Evolutionary conservation across 2,888 invertebrate genomes (phyloP).

Genomic region (Rosalia funebris): DNA sequence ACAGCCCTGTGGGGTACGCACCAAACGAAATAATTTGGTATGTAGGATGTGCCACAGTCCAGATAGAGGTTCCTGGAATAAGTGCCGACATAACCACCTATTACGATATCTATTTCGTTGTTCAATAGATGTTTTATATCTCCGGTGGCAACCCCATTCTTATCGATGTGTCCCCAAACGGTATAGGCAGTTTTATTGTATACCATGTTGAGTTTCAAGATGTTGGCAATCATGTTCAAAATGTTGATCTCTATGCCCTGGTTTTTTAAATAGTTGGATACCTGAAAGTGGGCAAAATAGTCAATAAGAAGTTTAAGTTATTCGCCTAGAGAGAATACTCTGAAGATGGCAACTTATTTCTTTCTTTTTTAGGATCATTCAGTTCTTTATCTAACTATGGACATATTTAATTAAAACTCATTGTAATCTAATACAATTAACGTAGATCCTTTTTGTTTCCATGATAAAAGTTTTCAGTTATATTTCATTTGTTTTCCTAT

Average conservation of each 20-base stretch:
- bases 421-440: too few species aligned
- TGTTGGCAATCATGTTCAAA: conserved; percentile 43
- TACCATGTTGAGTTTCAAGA: conserved; percentile 38
- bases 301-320: too few species aligned
- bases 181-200: conserved; percentile 32
- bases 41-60: conserved; percentile 54
- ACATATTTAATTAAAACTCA: too few species aligned
- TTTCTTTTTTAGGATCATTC: too few species aligned
- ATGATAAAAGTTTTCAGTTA: too few species aligned
- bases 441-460: too few species aligned
- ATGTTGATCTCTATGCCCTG: conserved; percentile 45
- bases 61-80: conserved; percentile 47
- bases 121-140: conserved; percentile 48
- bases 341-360: too few species aligned
- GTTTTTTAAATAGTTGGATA: conserved; percentile 2
- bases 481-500: too few species aligned
- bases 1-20: conserved; percentile 56
- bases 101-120: conserved; percentile 52
- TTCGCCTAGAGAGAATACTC: too few species aligned
- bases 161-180: conserved; percentile 37
- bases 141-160: conserved; percentile 50
- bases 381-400: too few species aligned
- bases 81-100: conserved; percentile 56
- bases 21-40: conserved; percentile 56
- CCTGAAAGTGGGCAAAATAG: too few species aligned